phyloP scores from a whole-genome alignment of 2,113 vertebrate species.

The Carollia perspicillata region DNA sequence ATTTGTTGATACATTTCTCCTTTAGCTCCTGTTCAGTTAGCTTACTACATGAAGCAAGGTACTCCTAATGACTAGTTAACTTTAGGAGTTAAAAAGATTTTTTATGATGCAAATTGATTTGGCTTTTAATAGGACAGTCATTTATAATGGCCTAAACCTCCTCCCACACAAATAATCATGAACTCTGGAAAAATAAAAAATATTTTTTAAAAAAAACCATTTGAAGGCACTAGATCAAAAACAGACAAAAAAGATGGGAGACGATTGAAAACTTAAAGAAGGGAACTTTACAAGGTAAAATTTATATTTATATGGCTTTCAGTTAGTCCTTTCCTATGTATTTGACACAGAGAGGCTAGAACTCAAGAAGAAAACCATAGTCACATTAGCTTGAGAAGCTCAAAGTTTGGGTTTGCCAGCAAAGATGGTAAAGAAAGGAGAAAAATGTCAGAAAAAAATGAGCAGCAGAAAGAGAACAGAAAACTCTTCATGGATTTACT shows the following conservation, averaged over 20 bases:
- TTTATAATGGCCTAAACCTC: not conserved
- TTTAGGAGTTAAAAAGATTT: not conserved
- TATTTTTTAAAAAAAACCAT: not conserved
- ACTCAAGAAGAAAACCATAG: not conserved
- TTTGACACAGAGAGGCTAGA: not conserved
- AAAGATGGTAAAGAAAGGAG: not conserved
- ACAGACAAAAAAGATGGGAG: not conserved
- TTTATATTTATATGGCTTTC: not conserved
- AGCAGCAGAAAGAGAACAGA: not conserved
- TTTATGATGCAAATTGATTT: not conserved
- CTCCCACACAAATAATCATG: not conserved
- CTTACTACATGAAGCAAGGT: not conserved
- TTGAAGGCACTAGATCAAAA: not conserved
- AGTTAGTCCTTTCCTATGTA: not conserved
- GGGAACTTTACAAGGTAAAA: not conserved
- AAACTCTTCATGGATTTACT: not conserved
- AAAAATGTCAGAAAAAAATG: not conserved
- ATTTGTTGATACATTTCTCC: not conserved
- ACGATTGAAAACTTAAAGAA: not conserved
- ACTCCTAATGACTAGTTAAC: not conserved
- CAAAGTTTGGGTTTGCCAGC: not conserved
- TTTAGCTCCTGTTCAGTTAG: not conserved
- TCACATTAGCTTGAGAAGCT: not conserved
- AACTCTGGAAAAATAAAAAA: not conserved
- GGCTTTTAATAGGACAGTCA: not conserved